A percentile compares a stretch with the other conserved stretches of the same genome.
Evolutionary conservation across 2,797 vertebrate genomes (phyloP).

Genomic region (Myotis findleyi): DNA sequence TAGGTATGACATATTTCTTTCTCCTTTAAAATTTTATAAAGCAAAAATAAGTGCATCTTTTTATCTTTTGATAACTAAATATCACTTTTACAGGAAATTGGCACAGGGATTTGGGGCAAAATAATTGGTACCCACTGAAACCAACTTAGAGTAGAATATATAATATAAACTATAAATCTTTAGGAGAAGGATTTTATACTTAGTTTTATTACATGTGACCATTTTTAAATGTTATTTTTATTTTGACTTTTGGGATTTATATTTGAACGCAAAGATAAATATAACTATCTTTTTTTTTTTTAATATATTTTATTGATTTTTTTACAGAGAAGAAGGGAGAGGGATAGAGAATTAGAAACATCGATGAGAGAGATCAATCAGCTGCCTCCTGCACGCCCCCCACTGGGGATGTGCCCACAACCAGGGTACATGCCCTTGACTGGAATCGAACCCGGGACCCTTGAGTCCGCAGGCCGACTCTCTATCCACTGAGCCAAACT

Average conservation of each 20-base stretch:
- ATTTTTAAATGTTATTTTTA: conserved; percentile 50
- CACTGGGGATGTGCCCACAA: too few species aligned
- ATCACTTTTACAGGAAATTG: conserved; percentile 13
- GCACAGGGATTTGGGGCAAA: conserved; percentile 30
- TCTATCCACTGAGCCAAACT: too few species aligned
- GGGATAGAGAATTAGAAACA: too few species aligned
- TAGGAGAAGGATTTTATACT: neutral
- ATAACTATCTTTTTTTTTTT: conserved; percentile 44
- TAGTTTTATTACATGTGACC: conserved; percentile 31
- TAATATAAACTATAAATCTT: conserved; percentile 41
- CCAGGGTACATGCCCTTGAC: too few species aligned
- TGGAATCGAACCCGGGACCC: too few species aligned
- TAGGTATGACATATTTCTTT: conserved; percentile 37
- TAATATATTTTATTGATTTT: too few species aligned
- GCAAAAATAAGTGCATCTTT: conserved; percentile 3
- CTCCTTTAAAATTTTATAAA: conserved; percentile 24
- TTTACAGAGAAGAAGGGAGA: too few species aligned
- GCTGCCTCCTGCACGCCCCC: too few species aligned
- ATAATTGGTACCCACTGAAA: conserved; percentile 42
- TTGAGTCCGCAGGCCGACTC: too few species aligned
- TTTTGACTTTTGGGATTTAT: conserved; percentile 56
- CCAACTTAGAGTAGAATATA: conserved; percentile 10
- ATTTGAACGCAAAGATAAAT: conserved; percentile 36
- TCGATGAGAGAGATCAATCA: too few species aligned
- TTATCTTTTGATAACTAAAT: conserved; percentile 27